Conservation (phyloP, 2,797 vertebrate genomes). For the Clamator glandarius region DNA sequence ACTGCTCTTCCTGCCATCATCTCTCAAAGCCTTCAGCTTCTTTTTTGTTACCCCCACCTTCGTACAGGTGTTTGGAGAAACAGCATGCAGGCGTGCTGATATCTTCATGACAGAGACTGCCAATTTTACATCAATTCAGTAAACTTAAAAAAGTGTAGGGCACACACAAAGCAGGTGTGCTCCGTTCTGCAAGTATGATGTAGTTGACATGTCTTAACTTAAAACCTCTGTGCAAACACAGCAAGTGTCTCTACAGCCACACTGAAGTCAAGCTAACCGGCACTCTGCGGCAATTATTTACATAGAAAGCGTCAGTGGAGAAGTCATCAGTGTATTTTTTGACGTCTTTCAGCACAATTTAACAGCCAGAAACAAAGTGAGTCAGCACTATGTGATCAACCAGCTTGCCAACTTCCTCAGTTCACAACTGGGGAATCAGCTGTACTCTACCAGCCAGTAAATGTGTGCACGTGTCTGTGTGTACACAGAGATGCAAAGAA, state of each 20-base stretch:
- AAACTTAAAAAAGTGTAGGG: background rate
- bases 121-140: background rate
- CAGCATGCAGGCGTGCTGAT: background rate
- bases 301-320: background rate
- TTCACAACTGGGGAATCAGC: background rate
- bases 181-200: background rate
- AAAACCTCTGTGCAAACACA: background rate
- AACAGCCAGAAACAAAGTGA: slow-evolving; percentile 59
- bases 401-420: slow-evolving; percentile 28
- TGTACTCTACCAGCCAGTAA: background rate
- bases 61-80: background rate
- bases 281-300: background rate
- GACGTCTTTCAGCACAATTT: slow-evolving; percentile 59
- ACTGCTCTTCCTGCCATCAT: background rate
- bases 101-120: background rate
- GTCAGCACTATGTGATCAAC: slow-evolving; percentile 39
- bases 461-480: background rate
- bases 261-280: background rate
- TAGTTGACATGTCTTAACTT: background rate
- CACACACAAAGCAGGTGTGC: background rate
- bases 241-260: background rate
- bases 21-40: background rate
- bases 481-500: background rate
- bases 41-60: background rate
- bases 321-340: slow-evolving; percentile 60